A percentile compares a stretch with the other conserved stretches of the same genome.
phyloP scores from a whole-genome alignment of 2,797 vertebrate genomes.

The Heterohyrax brucei region DNA sequence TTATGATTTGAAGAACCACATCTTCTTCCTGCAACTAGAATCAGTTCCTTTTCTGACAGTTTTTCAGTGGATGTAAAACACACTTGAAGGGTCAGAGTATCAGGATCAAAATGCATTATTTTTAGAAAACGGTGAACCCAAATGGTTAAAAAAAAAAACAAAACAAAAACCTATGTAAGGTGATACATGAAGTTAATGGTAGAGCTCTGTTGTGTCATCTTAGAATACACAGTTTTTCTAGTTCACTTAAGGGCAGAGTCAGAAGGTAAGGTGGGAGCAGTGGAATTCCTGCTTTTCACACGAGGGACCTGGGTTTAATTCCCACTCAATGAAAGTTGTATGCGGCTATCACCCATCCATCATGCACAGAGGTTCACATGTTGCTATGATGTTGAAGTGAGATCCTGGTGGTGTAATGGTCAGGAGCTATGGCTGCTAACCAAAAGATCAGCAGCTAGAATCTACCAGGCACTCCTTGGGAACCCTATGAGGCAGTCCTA shows the following conservation, averaged over 20 bases:
- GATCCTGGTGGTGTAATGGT: too few species aligned
- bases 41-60: background rate
- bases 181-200: background rate
- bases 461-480: too few species aligned
- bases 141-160: conserved; percentile 2
- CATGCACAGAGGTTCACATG: too few species aligned
- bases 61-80: background rate
- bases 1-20: conserved; percentile 46
- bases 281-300: background rate
- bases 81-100: background rate
- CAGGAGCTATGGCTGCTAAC: too few species aligned
- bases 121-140: background rate
- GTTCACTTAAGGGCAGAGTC: background rate
- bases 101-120: background rate
- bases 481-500: too few species aligned
- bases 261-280: background rate
- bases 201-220: background rate
- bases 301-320: background rate
- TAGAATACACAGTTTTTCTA: background rate
- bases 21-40: conserved; percentile 5
- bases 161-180: conserved; percentile 26
- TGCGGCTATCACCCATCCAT: background rate
- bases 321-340: background rate
- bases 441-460: too few species aligned
- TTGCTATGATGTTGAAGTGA: background rate